Conservation (phyloP, 2,888 invertebrate species). For the Xestia xanthographa region DNA sequence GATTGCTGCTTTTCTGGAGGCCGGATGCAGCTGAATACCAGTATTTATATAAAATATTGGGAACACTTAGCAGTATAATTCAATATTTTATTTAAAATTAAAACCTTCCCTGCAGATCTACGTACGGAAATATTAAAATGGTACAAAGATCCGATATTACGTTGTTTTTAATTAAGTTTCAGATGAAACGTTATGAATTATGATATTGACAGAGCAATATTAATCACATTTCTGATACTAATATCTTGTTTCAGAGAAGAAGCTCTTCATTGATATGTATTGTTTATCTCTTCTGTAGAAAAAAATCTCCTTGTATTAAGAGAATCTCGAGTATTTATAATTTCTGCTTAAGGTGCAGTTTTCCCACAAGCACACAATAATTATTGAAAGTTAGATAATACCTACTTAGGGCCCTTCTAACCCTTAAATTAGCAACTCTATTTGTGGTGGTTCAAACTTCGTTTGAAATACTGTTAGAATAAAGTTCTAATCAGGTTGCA, state of each 20-base stretch:
- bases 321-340: neutral
- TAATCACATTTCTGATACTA: slow-evolving; percentile 23
- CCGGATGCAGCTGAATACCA: neutral
- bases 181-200: slow-evolving; percentile 22
- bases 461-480: too few species aligned
- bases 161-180: slow-evolving; percentile 28
- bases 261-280: too few species aligned
- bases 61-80: too few species aligned
- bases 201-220: slow-evolving; percentile 29
- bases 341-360: neutral
- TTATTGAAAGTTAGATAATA: neutral
- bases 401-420: too few species aligned
- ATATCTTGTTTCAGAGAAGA: too few species aligned
- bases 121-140: slow-evolving; percentile 6
- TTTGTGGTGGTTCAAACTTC: too few species aligned
- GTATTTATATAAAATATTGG: neutral
- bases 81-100: slow-evolving; percentile 2
- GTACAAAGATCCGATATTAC: slow-evolving; percentile 5
- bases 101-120: neutral
- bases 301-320: neutral
- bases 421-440: too few species aligned
- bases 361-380: neutral
- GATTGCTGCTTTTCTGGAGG: too few species aligned
- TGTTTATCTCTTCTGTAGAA: slow-evolving; percentile 1
- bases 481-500: too few species aligned